Evolutionary conservation across 1,140 invertebrate genomes (phyloP).

Genomic region (Doryteuthis pealeii): DNA sequence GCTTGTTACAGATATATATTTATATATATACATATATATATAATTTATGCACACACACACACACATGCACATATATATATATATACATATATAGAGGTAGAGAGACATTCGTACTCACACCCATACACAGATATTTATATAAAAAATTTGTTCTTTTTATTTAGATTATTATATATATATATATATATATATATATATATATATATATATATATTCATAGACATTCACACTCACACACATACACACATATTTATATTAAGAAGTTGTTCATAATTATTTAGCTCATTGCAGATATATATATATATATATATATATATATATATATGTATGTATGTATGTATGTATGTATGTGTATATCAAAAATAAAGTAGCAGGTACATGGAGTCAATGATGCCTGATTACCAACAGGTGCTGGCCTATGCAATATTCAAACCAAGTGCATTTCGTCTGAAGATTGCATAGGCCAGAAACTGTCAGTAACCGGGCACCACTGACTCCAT

Average conservation of each 20-base stretch:
- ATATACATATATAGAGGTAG: not conserved
- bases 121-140: not conserved
- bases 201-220: not conserved
- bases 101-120: not conserved
- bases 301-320: conserved; percentile 4
- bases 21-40: no score
- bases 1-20: no score
- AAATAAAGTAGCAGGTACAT: not conserved
- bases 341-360: not conserved
- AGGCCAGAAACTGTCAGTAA: no score
- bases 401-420: no score
- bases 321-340: not conserved
- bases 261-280: not conserved
- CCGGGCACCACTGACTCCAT: no score
- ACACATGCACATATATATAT: not conserved
- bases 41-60: not conserved
- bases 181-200: conserved; percentile 4
- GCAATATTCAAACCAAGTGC: no score
- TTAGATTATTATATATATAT: not conserved
- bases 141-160: not conserved
- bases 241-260: not conserved
- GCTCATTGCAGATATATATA: not conserved
- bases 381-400: no score
- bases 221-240: not conserved
- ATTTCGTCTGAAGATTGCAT: no score